Evolutionary conservation across 1,140 invertebrate species (phyloP).

Genomic region (Leptinotarsa lineolata): DNA sequence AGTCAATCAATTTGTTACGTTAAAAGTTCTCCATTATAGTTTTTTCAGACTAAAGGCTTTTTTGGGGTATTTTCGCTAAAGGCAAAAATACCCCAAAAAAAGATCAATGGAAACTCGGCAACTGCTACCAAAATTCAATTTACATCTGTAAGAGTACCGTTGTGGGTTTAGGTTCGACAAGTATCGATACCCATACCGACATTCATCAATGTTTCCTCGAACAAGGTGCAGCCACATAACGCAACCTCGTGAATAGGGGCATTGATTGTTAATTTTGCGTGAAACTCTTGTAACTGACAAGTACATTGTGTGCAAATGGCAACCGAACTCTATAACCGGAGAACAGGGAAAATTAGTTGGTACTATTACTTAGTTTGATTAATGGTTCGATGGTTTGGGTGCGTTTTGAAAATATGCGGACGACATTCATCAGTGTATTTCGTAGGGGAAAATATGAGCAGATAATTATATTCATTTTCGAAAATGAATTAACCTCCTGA

Average conservation of each 20-base stretch:
- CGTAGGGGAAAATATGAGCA: too few relatives aligned
- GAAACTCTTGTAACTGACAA: constrained; percentile 3
- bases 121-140: too few relatives aligned
- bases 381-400: background rate
- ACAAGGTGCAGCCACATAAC: background rate
- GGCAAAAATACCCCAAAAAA: too few relatives aligned
- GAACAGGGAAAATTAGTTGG: background rate
- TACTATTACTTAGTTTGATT: background rate
- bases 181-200: background rate
- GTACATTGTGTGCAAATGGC: background rate
- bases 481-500: too few relatives aligned
- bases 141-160: too few relatives aligned
- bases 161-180: too few relatives aligned
- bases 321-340: background rate
- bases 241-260: background rate
- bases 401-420: background rate
- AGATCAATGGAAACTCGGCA: too few relatives aligned
- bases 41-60: too few relatives aligned
- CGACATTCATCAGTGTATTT: background rate
- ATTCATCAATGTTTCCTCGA: background rate
- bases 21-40: too few relatives aligned
- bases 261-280: constrained; percentile 4
- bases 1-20: too few relatives aligned
- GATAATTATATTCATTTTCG: too few relatives aligned
- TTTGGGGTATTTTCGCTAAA: too few relatives aligned